Conservation (phyloP, 2,113 vertebrate genomes). For the Oreochromis niloticus region DNA sequence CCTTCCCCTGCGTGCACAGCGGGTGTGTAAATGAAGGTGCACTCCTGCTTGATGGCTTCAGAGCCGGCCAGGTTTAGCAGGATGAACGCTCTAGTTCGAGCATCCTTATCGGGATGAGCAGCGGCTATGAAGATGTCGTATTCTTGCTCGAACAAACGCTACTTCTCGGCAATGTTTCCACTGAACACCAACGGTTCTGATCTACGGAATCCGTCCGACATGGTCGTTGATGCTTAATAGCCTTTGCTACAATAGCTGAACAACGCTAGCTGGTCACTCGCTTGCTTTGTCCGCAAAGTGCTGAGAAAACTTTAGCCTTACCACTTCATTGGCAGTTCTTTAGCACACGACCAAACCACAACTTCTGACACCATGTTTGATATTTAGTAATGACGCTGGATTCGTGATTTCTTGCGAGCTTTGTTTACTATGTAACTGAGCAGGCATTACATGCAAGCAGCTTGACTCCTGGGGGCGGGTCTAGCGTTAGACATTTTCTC, state of each 20-base stretch:
- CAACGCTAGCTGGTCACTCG: neutral
- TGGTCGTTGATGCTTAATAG: neutral
- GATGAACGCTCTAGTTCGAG: neutral
- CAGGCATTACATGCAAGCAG: neutral
- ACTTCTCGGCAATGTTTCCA: neutral
- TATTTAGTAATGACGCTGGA: neutral
- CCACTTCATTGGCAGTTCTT: neutral
- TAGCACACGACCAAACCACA: neutral
- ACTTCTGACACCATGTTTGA: neutral
- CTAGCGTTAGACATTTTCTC: too few species aligned
- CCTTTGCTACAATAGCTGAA: neutral
- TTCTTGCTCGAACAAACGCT: rapidly evolving
- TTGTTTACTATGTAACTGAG: rapidly evolving
- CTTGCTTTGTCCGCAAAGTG: rapidly evolving
- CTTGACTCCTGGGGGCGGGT: too few species aligned
- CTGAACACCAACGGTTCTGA: neutral
- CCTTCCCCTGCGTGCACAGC: neutral
- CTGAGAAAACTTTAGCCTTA: neutral
- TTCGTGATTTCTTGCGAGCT: neutral
- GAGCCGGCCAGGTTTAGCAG: neutral
- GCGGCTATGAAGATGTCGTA: rapidly evolving
- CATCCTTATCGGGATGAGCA: neutral
- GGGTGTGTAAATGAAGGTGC: rapidly evolving
- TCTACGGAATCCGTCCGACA: rapidly evolving
- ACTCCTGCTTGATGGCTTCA: rapidly evolving